Percentiles rank a stretch among this genome's conserved stretches.
Conservation (phyloP, 2,797 vertebrate species). For the Balearica regulorum region DNA sequence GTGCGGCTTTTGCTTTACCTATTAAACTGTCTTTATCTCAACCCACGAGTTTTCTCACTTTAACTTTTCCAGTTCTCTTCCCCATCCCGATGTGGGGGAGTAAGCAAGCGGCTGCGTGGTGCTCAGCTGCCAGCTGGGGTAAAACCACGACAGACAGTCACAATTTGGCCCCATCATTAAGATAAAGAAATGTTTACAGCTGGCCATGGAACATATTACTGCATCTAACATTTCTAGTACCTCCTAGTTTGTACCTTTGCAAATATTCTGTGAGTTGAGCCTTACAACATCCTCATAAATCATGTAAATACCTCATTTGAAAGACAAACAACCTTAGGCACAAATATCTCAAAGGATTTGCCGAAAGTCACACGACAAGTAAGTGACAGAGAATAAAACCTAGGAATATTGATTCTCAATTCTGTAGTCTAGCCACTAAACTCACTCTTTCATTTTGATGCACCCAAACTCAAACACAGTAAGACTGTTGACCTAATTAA, state of each 20-base stretch:
- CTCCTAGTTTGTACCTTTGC: not conserved
- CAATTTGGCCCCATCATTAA: not conserved
- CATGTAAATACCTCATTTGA: conserved; percentile 8
- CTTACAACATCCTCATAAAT: not conserved
- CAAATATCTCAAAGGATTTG: not conserved
- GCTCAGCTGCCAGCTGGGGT: no score
- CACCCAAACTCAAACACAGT: not conserved
- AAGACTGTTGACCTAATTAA: not conserved
- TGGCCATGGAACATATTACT: not conserved
- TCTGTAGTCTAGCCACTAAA: not conserved
- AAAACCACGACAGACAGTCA: not conserved
- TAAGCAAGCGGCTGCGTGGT: no score
- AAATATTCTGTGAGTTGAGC: not conserved
- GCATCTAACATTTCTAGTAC: not conserved
- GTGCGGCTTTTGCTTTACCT: no score
- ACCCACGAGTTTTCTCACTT: no score
- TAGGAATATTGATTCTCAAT: not conserved
- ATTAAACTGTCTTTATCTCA: no score
- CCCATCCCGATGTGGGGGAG: no score
- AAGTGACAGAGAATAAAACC: not conserved
- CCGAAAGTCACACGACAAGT: not conserved
- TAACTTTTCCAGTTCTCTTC: no score
- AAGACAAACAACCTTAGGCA: not conserved
- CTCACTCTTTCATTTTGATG: not conserved
- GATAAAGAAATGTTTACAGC: not conserved